Evolutionary conservation across 35 echinoderm and acorn worm genomes (phyloP), one percentile per base, ranked within the genome.

Genomic region (Stichopus chloronotus): DNA sequence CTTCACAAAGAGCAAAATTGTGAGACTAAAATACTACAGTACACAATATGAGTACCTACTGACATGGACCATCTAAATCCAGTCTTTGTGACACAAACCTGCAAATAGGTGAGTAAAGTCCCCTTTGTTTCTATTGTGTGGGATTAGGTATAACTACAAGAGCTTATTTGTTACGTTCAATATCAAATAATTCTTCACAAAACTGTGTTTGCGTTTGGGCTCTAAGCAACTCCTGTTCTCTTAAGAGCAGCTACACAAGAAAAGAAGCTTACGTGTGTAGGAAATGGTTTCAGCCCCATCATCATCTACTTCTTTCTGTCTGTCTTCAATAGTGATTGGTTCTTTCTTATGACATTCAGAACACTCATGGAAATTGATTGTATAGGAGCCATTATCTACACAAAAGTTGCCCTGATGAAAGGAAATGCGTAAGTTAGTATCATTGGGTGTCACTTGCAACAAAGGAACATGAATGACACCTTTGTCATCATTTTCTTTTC

Each of bases 321-420:
- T 91, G 59, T 91, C 90, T 76, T 76, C 79, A 63, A 92, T 92
- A 76, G 72, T 74, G 55, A 94, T 91, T 57, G 81, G 80, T 86
- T 85, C 88, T 77, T 58, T 94, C 58, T 76, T 86, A 22, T 94
- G 88, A 25, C 94, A 94, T 56, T 91, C 90, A 7, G 88, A 59
- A 58, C 94, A 94, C 85, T 72, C 94, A 52, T 92, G 79, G 53
- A 94, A 94, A 80, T 94, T 94, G 24, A 94, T 63, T 54, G 90
- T 68, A 55, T 94, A 94, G 4, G 88, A 91, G 14, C 94, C 94
- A 94, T 57, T 92, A 52, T 94, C 94, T 53, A 94, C 61, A 72
- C 94, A 94, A 11, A 83, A 57, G 52, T 68, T 94, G 4, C 86
- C 86, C 86, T 88, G n/a, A 6, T 59, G 58, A 55, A 11, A 84